A percentile compares a stretch with the other conserved stretches of the same genome.
These are phyloP conservation scores for Anagyrus pseudococci DNA, from an alignment of 2,888 invertebrate species.

Conservation along the genomic window DNA sequence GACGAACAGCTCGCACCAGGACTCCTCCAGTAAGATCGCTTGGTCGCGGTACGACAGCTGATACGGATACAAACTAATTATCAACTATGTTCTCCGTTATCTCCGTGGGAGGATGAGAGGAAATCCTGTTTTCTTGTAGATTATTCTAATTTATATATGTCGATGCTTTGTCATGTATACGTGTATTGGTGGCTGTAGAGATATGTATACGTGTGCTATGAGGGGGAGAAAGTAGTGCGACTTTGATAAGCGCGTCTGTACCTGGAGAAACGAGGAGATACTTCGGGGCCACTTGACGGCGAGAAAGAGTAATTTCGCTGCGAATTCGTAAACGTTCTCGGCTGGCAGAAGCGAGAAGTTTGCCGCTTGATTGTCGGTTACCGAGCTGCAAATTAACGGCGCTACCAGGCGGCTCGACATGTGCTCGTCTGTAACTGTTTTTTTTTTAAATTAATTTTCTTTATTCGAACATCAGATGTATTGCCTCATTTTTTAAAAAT, in stretches of 20 bases:
- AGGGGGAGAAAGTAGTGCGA: no score
- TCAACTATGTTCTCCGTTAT: no score
- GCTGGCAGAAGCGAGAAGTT: conserved; percentile 65
- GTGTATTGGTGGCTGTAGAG: no score
- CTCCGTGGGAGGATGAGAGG: no score
- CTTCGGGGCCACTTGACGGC: conserved; percentile 83
- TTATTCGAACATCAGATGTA: no score
- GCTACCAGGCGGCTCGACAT: conserved; percentile 47
- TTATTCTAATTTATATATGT: no score
- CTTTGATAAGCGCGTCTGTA: conserved; percentile 49
- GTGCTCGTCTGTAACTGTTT: conserved; percentile 43
- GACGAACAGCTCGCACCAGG: conserved; percentile 85
- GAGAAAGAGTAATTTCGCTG: conserved; percentile 78
- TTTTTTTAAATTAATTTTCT: no score
- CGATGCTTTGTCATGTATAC: no score
- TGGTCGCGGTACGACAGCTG: conserved; percentile 76
- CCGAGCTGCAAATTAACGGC: conserved; percentile 55
- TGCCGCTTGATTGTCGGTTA: conserved; percentile 59
- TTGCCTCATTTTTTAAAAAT: no score
- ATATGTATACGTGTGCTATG: no score
- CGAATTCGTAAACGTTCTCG: conserved; percentile 73
- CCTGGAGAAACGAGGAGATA: conserved; percentile 77
- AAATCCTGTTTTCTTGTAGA: no score
- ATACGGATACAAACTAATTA: no score
- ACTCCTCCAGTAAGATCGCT: conserved; percentile 74